Evolutionary conservation across 2,888 invertebrate species (phyloP).

Genomic region (Lasius fuliginosus): DNA sequence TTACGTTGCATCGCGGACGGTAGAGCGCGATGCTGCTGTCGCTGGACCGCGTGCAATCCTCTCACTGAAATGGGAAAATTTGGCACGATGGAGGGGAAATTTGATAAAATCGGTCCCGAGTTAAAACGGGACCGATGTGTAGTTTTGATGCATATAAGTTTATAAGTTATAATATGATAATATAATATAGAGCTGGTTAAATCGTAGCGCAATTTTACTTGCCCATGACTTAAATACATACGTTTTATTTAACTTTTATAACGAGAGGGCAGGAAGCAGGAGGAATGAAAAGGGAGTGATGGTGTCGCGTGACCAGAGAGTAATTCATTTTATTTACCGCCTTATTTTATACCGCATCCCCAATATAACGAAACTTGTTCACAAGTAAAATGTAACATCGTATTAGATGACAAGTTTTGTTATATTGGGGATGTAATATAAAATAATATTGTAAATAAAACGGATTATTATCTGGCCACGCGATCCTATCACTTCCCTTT

Average conservation of each 20-base stretch:
- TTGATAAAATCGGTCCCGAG: constrained; percentile 59
- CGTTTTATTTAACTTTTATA: constrained; percentile 82
- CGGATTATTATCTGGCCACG: no score
- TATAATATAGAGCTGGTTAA: constrained; percentile 78
- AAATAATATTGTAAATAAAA: no score
- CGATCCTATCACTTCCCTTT: no score
- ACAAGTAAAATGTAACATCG: neutral
- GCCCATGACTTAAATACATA: constrained; percentile 84
- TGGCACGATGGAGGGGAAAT: constrained; percentile 11
- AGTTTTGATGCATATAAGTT: constrained; percentile 76
- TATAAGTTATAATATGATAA: constrained; percentile 76
- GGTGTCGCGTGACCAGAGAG: neutral
- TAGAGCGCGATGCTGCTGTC: neutral
- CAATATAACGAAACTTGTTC: neutral
- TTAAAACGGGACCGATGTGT: constrained; percentile 75
- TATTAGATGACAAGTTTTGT: no score
- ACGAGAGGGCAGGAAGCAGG: constrained; percentile 31
- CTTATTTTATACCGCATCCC: constrained; percentile 7
- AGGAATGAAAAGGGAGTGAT: neutral
- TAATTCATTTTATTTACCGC: neutral
- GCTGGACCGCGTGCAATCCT: constrained; percentile 36
- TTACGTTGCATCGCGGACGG: neutral
- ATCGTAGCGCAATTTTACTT: constrained; percentile 83
- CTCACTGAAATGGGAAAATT: constrained; percentile 24
- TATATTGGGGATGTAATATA: no score